Conservation (phyloP, 2,113 vertebrate genomes). For the Coptodon bakossiorum region DNA sequence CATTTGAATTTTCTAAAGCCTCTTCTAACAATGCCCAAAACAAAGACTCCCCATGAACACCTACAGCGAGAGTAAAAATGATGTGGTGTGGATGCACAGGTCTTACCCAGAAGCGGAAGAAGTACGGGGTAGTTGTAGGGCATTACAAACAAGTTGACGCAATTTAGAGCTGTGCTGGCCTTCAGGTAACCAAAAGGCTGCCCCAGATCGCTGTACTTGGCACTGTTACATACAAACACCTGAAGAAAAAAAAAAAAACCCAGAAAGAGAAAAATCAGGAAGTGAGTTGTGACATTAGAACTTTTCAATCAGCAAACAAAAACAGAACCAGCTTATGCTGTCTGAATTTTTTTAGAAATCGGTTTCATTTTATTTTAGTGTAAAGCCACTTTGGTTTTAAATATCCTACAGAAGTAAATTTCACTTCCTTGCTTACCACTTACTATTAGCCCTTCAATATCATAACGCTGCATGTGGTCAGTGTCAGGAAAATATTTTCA, state of each 20-base stretch:
- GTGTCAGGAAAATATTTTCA: neutral
- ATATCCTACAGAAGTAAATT: neutral
- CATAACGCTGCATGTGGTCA: neutral
- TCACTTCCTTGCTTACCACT: neutral
- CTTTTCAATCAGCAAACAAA: neutral
- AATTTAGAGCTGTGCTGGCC: slow-evolving; percentile 94
- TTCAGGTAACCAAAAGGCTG: slow-evolving; percentile 97
- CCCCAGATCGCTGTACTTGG: slow-evolving; percentile 94
- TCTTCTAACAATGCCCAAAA: neutral
- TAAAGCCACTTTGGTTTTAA: neutral
- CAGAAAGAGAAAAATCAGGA: neutral
- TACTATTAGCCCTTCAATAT: neutral
- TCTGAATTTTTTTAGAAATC: neutral
- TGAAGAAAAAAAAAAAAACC: slow-evolving; percentile 10
- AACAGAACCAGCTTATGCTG: neutral
- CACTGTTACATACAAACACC: slow-evolving; percentile 97
- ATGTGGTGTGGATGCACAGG: neutral
- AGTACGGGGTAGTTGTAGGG: slow-evolving; percentile 97
- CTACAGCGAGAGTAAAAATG: neutral
- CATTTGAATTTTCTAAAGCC: neutral
- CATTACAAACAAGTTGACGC: slow-evolving; percentile 98
- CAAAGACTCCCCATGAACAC: neutral
- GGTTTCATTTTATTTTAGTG: neutral
- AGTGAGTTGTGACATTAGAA: neutral
- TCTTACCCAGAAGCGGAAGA: slow-evolving; percentile 89